A percentile compares a stretch with the other conserved stretches of the same genome.
Conservation (phyloP, 2,113 vertebrate species). For the Cichladusa arquata region DNA sequence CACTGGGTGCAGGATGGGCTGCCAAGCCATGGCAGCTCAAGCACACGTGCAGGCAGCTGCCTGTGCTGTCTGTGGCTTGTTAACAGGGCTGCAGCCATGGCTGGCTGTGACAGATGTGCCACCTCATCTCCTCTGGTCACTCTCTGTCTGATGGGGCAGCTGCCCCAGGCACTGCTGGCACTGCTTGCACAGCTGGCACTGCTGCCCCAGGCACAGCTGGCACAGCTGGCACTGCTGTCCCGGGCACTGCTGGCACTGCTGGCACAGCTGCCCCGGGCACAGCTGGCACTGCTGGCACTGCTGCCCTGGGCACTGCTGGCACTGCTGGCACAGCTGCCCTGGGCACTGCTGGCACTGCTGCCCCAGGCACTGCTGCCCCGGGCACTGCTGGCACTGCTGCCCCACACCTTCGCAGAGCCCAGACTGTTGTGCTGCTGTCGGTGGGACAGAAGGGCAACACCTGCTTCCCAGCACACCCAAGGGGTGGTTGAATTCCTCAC, state of each 20-base stretch:
- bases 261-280: neutral
- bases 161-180: neutral
- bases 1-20: fast-evolving
- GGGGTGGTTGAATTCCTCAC: fast-evolving
- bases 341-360: neutral
- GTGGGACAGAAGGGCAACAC: fast-evolving
- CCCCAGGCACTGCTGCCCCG: neutral
- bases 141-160: fast-evolving
- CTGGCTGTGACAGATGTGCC: neutral
- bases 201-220: neutral
- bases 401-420: fast-evolving
- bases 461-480: fast-evolving
- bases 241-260: neutral
- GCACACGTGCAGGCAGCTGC: fast-evolving
- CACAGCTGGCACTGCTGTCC: neutral
- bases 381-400: neutral
- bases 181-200: neutral
- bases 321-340: neutral
- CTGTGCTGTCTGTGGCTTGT: neutral
- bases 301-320: neutral
- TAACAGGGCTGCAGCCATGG: fast-evolving
- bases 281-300: neutral
- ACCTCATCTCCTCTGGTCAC: neutral
- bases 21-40: neutral
- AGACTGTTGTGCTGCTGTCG: fast-evolving